Conservation (phyloP, 2,797 vertebrate genomes). For the Neostethus bicornis region DNA sequence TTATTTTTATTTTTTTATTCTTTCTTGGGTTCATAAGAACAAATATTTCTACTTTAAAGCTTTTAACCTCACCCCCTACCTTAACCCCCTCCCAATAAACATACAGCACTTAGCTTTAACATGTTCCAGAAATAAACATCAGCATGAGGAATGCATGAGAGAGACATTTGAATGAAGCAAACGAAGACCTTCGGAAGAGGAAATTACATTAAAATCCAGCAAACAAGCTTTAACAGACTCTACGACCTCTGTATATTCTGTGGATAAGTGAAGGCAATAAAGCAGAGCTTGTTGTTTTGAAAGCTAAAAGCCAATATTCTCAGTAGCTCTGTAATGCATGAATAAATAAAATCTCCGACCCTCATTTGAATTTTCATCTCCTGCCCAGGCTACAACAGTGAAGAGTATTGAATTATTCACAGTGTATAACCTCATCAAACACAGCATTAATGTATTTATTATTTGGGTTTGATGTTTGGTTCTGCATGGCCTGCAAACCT, state of each 20-base stretch:
- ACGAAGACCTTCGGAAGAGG: no score
- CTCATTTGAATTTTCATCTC: constrained; percentile 64
- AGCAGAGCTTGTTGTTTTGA: constrained; percentile 35
- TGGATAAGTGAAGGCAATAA: constrained; percentile 39
- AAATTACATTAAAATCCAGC: no score
- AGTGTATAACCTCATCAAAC: constrained; percentile 46
- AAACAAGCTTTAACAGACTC: constrained; percentile 12
- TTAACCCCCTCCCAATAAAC: no score
- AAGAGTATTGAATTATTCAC: constrained; percentile 50
- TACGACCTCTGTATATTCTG: constrained; percentile 10
- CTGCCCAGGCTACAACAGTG: constrained; percentile 19
- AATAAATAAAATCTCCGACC: constrained; percentile 34
- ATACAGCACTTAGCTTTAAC: no score
- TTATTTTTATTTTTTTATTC: no score
- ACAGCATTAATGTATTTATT: constrained; percentile 31
- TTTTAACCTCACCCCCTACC: no score
- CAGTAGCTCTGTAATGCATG: constrained; percentile 13
- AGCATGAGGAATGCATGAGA: no score
- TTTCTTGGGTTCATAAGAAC: no score
- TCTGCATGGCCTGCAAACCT: constrained; percentile 4
- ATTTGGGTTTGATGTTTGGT: constrained; percentile 14
- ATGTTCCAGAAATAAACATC: no score
- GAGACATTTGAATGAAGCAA: no score
- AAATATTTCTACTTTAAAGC: no score
- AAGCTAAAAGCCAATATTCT: constrained; percentile 38